A percentile compares a stretch with the other conserved stretches of the same genome.
Evolutionary conservation across 2,888 invertebrate genomes (phyloP).

Genomic region (Meiosimyza decipiens): DNA sequence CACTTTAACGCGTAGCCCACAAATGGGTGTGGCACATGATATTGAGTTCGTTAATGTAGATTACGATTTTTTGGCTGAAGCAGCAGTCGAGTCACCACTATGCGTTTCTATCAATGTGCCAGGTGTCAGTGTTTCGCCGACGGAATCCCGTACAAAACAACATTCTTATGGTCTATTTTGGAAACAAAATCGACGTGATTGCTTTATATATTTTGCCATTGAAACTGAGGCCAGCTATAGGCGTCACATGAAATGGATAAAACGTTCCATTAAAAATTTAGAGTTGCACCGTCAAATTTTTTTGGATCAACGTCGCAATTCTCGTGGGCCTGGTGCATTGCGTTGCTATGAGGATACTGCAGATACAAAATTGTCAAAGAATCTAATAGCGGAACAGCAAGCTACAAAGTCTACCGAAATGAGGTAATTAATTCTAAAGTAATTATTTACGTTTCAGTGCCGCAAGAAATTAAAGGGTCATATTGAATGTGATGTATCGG

Average conservation of each 20-base stretch:
- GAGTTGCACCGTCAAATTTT: slow-evolving; percentile 64
- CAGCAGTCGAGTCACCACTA: slow-evolving; percentile 41
- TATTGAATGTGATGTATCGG: too few relatives aligned
- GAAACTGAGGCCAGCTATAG: slow-evolving; percentile 63
- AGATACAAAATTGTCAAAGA: slow-evolving; percentile 5
- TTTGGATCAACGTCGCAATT: slow-evolving; percentile 60
- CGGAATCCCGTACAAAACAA: slow-evolving; percentile 64
- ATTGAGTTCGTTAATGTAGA: background rate
- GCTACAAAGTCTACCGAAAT: background rate
- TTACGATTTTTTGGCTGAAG: slow-evolving; percentile 14
- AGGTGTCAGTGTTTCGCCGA: slow-evolving; percentile 62
- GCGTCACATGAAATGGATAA: slow-evolving; percentile 66
- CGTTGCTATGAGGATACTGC: slow-evolving; percentile 14
- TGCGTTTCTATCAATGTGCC: slow-evolving; percentile 65
- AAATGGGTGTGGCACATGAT: slow-evolving; percentile 26
- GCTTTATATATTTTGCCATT: slow-evolving; percentile 64
- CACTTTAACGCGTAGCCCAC: slow-evolving; percentile 53
- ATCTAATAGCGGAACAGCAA: background rate
- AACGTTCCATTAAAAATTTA: slow-evolving; percentile 65
- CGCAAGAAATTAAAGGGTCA: too few relatives aligned
- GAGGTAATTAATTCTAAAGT: background rate
- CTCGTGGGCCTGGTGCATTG: slow-evolving; percentile 50
- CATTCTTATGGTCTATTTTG: slow-evolving; percentile 66
- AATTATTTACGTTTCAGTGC: too few relatives aligned
- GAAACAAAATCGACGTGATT: slow-evolving; percentile 66